Base-by-base conservation (phyloP, 1,140 invertebrate genomes). In the Hydropsyche tenuis region DNA sequence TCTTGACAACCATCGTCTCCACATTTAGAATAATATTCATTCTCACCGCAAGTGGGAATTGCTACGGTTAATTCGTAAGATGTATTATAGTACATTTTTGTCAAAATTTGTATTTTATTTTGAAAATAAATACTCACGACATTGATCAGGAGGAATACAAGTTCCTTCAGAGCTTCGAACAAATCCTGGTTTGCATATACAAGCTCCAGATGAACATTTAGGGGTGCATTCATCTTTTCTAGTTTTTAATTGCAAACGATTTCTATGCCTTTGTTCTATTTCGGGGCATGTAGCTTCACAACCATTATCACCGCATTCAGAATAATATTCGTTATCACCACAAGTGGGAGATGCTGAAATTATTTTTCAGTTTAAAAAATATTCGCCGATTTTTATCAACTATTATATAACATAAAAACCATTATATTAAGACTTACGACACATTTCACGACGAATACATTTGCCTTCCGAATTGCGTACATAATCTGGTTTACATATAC, bases 341-440 rank as follows among this genome's bases (percentile, higher is more conserved):
- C 16, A 43, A 12, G 12, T 3, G 2, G 16, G 16, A 3, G 12
- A 27, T 16, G 69, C 73, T 75, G 3, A 30, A n/a, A n/a, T n/a
- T n/a, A n/a, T n/a, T n/a, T n/a, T n/a, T n/a, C n/a, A n/a, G n/a
- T n/a, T n/a, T n/a, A n/a, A 51, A 51, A 75, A 37, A 37, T 37
- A 37, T 37, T 4, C 30, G 30, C n/a, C n/a, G n/a, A n/a, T n/a
- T n/a, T n/a, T n/a, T n/a, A n/a, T n/a, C n/a, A n/a, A n/a, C n/a
- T n/a, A n/a, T n/a, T n/a, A n/a, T n/a, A n/a, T n/a, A n/a, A n/a
- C n/a, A n/a, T n/a, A n/a, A n/a, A n/a, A n/a, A n/a, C n/a, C n/a
- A n/a, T n/a, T n/a, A n/a, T n/a, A n/a, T n/a, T n/a, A 46, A 43
- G 9, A 69, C 75, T 76, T 51, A 76, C 75, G 75, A 22, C 75